These are phyloP conservation scores for Drosophila mimetica DNA, from an alignment of 2,888 invertebrate genomes.

Conservation along the genomic window DNA sequence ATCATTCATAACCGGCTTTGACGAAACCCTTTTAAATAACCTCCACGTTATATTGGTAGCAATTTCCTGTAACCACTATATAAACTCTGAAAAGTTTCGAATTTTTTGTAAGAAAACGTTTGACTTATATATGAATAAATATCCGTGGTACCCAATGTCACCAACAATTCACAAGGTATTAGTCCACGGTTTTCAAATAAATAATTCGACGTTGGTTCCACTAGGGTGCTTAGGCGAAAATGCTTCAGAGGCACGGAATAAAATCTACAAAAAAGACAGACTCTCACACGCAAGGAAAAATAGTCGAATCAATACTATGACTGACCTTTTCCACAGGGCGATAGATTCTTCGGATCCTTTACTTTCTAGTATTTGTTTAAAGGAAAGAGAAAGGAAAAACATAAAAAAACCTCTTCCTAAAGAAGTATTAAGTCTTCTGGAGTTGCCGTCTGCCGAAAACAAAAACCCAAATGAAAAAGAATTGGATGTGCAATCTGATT, in stretches of 20 bases:
- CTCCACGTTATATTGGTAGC: conserved; percentile 6
- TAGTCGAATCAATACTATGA: conserved; percentile 8
- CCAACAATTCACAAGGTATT: conserved; percentile 11
- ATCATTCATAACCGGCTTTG: neutral
- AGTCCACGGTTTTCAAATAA: conserved; percentile 9
- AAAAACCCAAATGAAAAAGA: neutral
- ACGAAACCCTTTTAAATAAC: too few relatives aligned
- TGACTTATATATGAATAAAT: conserved; percentile 6
- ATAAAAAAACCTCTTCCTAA: neutral
- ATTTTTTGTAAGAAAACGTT: conserved; percentile 3
- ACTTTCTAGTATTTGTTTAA: conserved; percentile 3
- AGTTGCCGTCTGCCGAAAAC: too few relatives aligned
- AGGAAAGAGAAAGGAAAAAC: neutral
- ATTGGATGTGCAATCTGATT: neutral
- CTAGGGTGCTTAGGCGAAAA: conserved; percentile 7
- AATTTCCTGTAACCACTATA: conserved; percentile 3
- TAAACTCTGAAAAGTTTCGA: neutral
- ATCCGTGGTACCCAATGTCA: conserved; percentile 3
- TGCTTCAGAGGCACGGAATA: conserved; percentile 2
- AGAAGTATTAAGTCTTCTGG: too few relatives aligned
- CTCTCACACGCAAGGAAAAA: neutral
- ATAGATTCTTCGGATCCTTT: too few relatives aligned
- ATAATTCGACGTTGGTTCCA: neutral
- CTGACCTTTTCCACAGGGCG: neutral
- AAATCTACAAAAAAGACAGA: conserved; percentile 12